Base-by-base conservation (phyloP, 2,113 vertebrate genomes). In the Osmerus mordax region DNA sequence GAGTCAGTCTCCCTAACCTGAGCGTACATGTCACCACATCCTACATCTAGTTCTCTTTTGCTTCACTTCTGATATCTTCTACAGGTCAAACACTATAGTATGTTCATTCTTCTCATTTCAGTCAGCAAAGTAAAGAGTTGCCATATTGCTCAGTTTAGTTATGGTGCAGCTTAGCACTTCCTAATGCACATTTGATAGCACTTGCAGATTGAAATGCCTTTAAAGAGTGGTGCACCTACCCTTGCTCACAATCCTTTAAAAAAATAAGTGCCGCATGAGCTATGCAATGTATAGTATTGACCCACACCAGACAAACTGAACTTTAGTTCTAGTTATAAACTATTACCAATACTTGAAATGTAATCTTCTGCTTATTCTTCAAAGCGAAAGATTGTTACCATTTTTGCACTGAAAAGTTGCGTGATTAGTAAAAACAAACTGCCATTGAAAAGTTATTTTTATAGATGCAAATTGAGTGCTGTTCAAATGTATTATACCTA, bases 401-500 rank as follows among this genome's bases (percentile, higher is more conserved):
- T 93, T 94, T 97, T 97, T 99, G 96, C 97, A 98, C 96, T 97
- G 97, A 95, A 78, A 94, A 94, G 93, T 93, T 92, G 92, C 88
- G 93, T 92, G 92, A 94, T 92, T 92, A 93, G 93, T 91, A 90
- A 78, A 70, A 65, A 78, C 72, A 94, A 94, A 93, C 94, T 95
- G 95, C 95, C 96, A 95, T 95, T 95, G 92, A 92, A 93, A 93
- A 70, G 93, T 94, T 98, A 97, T 98, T 99, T 98, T 98, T 98
- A 94, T 98, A 97, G 93, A 94, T 92, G 89, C 91, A 90, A 94
- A 91, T 89, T 88, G 91, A 94, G 94, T 92, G 95, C 92, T 93
- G 94, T 94, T 94, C 78, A 90, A 93, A 95, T 95, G 94, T 95
- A 94, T 95, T 93, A 93, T 94, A 95, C 92, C 86, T 92, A 94